These are phyloP conservation scores for Oryzias curvinotus DNA, from an alignment of 2,113 vertebrate species.

Conservation along the genomic window DNA sequence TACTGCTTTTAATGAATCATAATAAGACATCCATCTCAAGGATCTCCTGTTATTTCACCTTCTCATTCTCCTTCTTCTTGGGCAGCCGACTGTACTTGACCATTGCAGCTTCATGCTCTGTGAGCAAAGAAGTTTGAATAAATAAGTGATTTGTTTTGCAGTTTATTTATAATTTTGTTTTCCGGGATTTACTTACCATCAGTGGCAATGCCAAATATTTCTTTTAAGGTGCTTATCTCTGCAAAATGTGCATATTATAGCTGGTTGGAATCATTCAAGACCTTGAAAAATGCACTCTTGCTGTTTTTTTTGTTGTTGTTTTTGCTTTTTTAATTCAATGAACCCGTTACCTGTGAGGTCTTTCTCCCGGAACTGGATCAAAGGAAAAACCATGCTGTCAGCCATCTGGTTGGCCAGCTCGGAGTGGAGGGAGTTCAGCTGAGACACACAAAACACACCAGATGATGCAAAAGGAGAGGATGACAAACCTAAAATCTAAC, in stretches of 20 bases:
- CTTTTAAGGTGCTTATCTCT: constrained; percentile 98
- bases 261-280: not conserved
- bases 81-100: constrained; percentile 96
- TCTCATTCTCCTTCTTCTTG: constrained; percentile 96
- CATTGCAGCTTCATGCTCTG: constrained; percentile 96
- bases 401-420: constrained; percentile 92
- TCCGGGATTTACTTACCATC: constrained; percentile 80
- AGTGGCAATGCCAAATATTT: constrained; percentile 92
- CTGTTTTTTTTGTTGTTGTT: not conserved
- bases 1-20: constrained; percentile 7
- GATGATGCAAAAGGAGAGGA: constrained; percentile 15
- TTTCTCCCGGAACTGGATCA: constrained; percentile 96
- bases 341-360: constrained; percentile 88
- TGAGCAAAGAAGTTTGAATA: constrained; percentile 4
- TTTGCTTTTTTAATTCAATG: not conserved
- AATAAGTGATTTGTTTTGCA: not conserved
- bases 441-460: constrained; percentile 56
- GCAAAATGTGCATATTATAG: constrained; percentile 42
- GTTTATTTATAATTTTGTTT: constrained; percentile 3
- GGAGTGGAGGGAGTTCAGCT: constrained; percentile 92
- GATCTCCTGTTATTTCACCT: constrained; percentile 72
- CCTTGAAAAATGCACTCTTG: not conserved
- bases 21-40: not conserved
- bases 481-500: constrained; percentile 5
- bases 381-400: constrained; percentile 93